Conservation (phyloP, 1,140 invertebrate species). For the Papilio helenus region DNA sequence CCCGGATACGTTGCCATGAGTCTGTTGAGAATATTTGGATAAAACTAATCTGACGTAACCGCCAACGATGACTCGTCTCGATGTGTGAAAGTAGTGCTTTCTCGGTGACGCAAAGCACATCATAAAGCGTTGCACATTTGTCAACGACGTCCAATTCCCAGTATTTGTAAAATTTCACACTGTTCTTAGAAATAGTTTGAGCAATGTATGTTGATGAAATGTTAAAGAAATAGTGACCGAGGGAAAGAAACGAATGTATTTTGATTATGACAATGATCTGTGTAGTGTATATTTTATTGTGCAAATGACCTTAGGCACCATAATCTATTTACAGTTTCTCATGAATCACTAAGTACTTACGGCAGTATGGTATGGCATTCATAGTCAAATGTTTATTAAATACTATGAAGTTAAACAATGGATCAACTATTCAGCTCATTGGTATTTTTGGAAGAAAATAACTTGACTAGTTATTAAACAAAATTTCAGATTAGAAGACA, state of each 20-base stretch:
- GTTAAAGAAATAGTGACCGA: neutral
- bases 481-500: no score
- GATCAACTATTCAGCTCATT: neutral
- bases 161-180: neutral
- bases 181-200: constrained; percentile 9
- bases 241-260: neutral
- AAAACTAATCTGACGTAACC: constrained; percentile 5
- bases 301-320: neutral
- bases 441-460: no score
- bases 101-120: constrained; percentile 15
- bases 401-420: neutral
- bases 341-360: neutral
- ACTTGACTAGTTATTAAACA: no score
- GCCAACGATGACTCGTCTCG: constrained; percentile 4
- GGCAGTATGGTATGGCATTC: neutral
- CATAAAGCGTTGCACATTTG: constrained; percentile 15
- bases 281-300: neutral
- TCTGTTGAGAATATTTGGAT: neutral
- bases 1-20: neutral
- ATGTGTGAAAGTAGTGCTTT: constrained; percentile 15
- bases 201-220: neutral
- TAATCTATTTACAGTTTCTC: neutral
- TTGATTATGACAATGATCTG: neutral
- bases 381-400: neutral
- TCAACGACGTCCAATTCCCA: neutral